Evolutionary conservation across 2,888 invertebrate genomes (phyloP).

Genomic region (Acanthacorydalis orientalis): DNA sequence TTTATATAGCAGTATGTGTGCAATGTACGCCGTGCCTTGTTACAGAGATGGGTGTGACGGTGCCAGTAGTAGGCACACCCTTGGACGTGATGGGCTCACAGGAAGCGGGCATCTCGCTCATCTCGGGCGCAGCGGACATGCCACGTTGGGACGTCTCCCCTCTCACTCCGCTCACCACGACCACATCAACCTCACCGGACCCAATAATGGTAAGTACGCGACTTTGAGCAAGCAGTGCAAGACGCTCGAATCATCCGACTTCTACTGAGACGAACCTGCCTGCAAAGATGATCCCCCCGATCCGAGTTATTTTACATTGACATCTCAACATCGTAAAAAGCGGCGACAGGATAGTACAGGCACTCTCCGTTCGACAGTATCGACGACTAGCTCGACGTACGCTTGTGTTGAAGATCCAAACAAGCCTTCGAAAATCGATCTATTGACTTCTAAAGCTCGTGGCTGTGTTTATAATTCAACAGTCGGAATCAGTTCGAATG

Average conservation of each 20-base stretch:
- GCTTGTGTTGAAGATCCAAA: background rate
- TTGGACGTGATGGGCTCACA: slow-evolving; percentile 10
- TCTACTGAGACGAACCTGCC: slow-evolving; percentile 74
- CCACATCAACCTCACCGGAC: slow-evolving; percentile 31
- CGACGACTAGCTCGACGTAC: background rate
- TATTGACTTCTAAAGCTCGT: slow-evolving; percentile 5
- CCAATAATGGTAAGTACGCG: slow-evolving; percentile 79
- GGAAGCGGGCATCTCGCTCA: slow-evolving; percentile 32
- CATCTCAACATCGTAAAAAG: slow-evolving; percentile 24
- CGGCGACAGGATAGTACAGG: slow-evolving; percentile 10
- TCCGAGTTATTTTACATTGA: slow-evolving; percentile 28
- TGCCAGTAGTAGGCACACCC: slow-evolving; percentile 19
- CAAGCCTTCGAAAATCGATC: slow-evolving; percentile 5
- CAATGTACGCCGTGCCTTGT: slow-evolving; percentile 8
- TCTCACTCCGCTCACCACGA: slow-evolving; percentile 43
- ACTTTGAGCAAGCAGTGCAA: slow-evolving; percentile 93
- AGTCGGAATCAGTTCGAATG: slow-evolving; percentile 2
- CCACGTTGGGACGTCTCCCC: slow-evolving; percentile 45
- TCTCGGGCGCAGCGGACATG: slow-evolving; percentile 43
- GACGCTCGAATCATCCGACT: slow-evolving; percentile 82
- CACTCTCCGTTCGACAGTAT: slow-evolving; percentile 1
- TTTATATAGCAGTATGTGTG: slow-evolving; percentile 4
- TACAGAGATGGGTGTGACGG: slow-evolving; percentile 30
- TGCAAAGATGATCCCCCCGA: slow-evolving; percentile 33
- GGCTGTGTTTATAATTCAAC: slow-evolving; percentile 5